phyloP scores from a whole-genome alignment of 2,888 invertebrate species.

The Trissonchulus latispiculum region DNA sequence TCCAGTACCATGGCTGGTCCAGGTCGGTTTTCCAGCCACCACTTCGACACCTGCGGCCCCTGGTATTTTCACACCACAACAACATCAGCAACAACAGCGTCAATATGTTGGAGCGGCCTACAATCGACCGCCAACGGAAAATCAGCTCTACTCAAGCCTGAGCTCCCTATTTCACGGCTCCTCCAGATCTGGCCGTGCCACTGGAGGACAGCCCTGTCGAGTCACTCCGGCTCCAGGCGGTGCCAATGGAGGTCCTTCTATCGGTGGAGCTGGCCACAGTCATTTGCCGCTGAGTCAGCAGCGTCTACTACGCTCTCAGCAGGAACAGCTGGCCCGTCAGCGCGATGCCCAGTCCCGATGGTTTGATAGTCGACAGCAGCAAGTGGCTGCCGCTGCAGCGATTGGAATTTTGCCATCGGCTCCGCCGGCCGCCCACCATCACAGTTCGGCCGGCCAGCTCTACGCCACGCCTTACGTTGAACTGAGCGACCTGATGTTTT shows the following conservation, averaged over 20 bases:
- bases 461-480: neutral
- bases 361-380: slow-evolving; percentile 8
- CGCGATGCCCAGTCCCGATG: slow-evolving; percentile 19
- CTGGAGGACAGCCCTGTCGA: neutral
- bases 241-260: neutral
- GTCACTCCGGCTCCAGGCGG: neutral
- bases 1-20: neutral
- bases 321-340: slow-evolving; percentile 7
- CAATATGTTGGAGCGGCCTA: slow-evolving; percentile 21
- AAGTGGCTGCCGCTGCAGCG: neutral
- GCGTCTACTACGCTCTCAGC: slow-evolving; percentile 12
- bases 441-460: neutral
- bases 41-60: slow-evolving; percentile 20
- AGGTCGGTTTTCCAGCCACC: slow-evolving; percentile 12
- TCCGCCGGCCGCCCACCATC: neutral
- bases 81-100: too few relatives aligned
- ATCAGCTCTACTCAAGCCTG: neutral
- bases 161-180: slow-evolving; percentile 17
- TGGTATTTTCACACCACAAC: too few relatives aligned
- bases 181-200: slow-evolving; percentile 15
- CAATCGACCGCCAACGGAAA: slow-evolving; percentile 1
- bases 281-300: slow-evolving; percentile 10
- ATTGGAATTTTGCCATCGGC: neutral
- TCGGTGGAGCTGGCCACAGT: neutral
- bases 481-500: too few relatives aligned